Evolutionary conservation across 2,113 vertebrate genomes (phyloP).

Genomic region (Petromus typicus): DNA sequence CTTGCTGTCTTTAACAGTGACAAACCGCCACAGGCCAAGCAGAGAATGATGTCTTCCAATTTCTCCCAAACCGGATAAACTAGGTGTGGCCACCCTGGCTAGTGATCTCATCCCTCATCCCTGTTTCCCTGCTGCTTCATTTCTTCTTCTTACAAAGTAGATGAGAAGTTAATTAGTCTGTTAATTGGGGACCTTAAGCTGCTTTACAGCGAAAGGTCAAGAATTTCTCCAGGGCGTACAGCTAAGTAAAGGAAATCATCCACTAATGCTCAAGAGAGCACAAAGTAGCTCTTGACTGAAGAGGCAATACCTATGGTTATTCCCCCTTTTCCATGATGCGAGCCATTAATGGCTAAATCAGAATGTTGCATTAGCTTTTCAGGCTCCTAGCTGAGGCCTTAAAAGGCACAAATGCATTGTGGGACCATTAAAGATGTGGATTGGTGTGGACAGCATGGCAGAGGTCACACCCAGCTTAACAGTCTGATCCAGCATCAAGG

Average conservation of each 20-base stretch:
- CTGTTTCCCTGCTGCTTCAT: not conserved
- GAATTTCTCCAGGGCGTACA: not conserved
- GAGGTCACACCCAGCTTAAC: not conserved
- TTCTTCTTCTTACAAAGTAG: not conserved
- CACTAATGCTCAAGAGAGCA: constrained; percentile 6
- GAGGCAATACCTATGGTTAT: not conserved
- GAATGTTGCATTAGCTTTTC: not conserved
- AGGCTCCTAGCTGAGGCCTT: not conserved
- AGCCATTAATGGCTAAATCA: not conserved
- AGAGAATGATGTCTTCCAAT: fast-evolving
- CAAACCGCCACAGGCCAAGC: not conserved
- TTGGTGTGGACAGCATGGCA: fast-evolving
- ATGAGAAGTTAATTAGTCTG: not conserved
- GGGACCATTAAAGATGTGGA: not conserved
- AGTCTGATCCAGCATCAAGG: fast-evolving
- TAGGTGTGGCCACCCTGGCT: not conserved
- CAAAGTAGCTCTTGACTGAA: not conserved
- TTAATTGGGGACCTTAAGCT: not conserved
- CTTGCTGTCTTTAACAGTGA: not conserved
- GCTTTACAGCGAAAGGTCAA: not conserved
- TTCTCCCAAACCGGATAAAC: not conserved
- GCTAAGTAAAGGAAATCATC: not conserved
- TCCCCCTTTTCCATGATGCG: constrained; percentile 9
- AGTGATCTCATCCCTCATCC: fast-evolving
- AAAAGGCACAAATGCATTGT: not conserved